These are phyloP conservation scores for Parnassius glacialis DNA, from an alignment of 2,888 invertebrate genomes.

Conservation along the genomic window DNA sequence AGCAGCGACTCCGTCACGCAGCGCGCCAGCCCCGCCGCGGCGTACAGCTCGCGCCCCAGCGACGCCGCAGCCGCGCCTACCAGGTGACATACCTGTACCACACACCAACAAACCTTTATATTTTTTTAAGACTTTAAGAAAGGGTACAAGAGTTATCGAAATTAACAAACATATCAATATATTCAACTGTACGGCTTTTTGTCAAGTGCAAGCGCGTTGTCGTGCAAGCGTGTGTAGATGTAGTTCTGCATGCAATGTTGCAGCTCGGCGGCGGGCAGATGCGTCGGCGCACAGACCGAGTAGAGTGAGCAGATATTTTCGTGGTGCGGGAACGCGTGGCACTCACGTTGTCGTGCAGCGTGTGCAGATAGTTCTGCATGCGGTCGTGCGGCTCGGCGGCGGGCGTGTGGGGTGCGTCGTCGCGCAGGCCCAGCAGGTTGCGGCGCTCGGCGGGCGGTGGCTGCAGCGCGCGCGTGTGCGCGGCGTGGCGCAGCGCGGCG, in stretches of 20 bases:
- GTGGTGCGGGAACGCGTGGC: no score
- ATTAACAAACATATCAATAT: no score
- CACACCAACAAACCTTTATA: neutral
- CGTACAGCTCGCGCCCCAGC: slow-evolving; percentile 93
- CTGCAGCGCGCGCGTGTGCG: slow-evolving; percentile 85
- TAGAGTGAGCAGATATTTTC: slow-evolving; percentile 46
- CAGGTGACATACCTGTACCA: slow-evolving; percentile 79
- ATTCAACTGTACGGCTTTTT: no score
- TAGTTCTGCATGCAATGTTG: slow-evolving; percentile 92
- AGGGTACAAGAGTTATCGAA: no score
- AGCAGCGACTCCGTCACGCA: slow-evolving; percentile 88
- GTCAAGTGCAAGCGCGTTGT: no score
- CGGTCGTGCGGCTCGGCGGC: slow-evolving; percentile 87
- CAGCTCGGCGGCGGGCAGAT: slow-evolving; percentile 80
- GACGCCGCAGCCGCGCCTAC: slow-evolving; percentile 85
- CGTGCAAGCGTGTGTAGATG: slow-evolving; percentile 80
- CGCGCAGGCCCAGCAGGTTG: slow-evolving; percentile 85
- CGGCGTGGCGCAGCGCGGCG: slow-evolving; percentile 82
- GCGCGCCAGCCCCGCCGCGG: slow-evolving; percentile 86
- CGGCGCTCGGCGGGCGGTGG: slow-evolving; percentile 89
- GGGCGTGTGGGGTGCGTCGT: slow-evolving; percentile 71
- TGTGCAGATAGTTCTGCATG: slow-evolving; percentile 91
- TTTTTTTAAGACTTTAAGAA: no score
- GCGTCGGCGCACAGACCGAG: slow-evolving; percentile 82
- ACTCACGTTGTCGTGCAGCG: slow-evolving; percentile 85